Evolutionary conservation across 2,888 invertebrate species (phyloP).

Genomic region (Drosophila putrida): DNA sequence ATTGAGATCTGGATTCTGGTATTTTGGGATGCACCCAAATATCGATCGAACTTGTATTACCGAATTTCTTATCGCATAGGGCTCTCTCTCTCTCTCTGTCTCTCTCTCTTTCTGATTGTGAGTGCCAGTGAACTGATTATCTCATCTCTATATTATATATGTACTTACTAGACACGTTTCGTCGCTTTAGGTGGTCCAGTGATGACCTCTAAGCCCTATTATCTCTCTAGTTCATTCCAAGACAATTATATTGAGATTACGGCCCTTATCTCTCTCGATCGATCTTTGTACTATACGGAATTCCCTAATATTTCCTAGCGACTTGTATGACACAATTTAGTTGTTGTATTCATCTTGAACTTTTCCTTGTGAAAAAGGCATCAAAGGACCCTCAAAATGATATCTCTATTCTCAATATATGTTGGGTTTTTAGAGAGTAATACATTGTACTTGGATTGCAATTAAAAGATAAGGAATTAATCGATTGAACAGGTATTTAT

Average conservation of each 20-base stretch:
- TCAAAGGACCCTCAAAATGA: neutral
- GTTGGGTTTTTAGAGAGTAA: too few relatives aligned
- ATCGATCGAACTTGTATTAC: neutral
- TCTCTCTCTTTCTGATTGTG: too few relatives aligned
- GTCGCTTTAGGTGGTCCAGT: conserved; percentile 31
- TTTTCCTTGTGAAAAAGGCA: neutral
- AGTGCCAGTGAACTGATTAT: conserved; percentile 17
- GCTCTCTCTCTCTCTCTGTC: too few relatives aligned
- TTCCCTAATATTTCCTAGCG: conserved; percentile 26
- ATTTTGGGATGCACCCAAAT: neutral
- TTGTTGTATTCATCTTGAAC: conserved; percentile 9
- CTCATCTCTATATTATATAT: too few relatives aligned
- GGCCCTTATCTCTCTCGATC: conserved; percentile 14
- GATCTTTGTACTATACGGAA: conserved; percentile 44
- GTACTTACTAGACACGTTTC: conserved; percentile 22
- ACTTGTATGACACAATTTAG: neutral
- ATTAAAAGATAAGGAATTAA: too few relatives aligned
- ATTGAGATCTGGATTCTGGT: neutral
- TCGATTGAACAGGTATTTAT: too few relatives aligned
- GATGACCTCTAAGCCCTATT: conserved; percentile 3
- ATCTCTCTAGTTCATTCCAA: neutral
- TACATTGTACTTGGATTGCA: too few relatives aligned
- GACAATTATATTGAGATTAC: conserved; percentile 4
- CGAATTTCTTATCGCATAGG: conserved; percentile 20
- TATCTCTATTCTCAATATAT: too few relatives aligned